Conservation (phyloP, 2,113 vertebrate genomes). For the Grus americana region DNA sequence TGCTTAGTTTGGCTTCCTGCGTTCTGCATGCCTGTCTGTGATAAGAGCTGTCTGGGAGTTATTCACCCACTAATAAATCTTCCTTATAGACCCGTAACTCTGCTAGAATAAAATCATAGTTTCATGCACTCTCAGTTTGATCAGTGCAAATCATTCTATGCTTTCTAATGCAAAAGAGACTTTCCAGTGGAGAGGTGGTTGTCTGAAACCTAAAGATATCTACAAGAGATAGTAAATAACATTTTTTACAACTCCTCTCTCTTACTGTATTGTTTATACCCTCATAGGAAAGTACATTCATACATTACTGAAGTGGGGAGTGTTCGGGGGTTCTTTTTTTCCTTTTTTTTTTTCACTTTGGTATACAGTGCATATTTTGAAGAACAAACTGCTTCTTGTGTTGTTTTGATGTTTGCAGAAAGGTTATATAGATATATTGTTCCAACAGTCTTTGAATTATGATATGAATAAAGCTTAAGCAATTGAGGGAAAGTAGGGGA, state of each 20-base stretch:
- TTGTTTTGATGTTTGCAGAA: neutral
- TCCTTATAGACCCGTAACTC: slow-evolving; percentile 29
- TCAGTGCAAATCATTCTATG: slow-evolving; percentile 32
- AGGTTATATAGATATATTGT: neutral
- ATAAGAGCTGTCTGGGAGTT: slow-evolving; percentile 68
- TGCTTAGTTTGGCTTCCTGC: slow-evolving; percentile 62
- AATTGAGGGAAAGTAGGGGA: neutral
- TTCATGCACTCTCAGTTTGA: slow-evolving; percentile 34
- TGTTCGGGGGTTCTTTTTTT: neutral
- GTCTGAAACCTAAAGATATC: neutral
- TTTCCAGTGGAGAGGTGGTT: neutral
- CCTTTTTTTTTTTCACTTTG: neutral
- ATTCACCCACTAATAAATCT: slow-evolving; percentile 65
- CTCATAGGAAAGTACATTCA: neutral
- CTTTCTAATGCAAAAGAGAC: slow-evolving; percentile 1
- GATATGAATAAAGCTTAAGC: neutral
- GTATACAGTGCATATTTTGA: neutral
- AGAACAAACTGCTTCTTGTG: neutral
- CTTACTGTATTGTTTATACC: neutral
- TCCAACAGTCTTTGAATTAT: neutral
- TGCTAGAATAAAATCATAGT: slow-evolving; percentile 29
- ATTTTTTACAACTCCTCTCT: neutral
- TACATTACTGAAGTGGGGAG: neutral
- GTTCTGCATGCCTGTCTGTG: slow-evolving; percentile 57
- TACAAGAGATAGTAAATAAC: neutral